These are phyloP conservation scores for Crotalus helleri DNA, from an alignment of 2,113 vertebrate species.

Conservation along the genomic window DNA sequence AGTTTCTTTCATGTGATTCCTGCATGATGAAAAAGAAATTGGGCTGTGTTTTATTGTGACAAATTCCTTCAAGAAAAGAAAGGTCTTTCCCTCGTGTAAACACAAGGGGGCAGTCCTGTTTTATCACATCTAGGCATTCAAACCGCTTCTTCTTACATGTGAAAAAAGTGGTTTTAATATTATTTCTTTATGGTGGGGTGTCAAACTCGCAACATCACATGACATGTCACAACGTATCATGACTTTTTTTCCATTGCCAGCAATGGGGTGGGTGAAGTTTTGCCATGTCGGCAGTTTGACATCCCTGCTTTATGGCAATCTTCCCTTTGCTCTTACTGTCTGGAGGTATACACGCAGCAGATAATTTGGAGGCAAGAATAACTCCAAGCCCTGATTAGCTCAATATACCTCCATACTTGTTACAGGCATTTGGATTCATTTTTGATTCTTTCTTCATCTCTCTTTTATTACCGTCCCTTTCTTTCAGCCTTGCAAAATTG, in stretches of 20 bases:
- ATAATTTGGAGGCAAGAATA: neutral
- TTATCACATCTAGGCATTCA: neutral
- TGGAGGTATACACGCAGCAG: neutral
- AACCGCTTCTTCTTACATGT: neutral
- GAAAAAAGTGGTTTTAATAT: accelerated
- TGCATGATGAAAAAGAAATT: neutral
- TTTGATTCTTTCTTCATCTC: neutral
- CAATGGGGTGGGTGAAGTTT: no score
- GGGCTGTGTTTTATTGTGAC: neutral
- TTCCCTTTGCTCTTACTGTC: neutral
- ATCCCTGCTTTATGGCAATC: neutral
- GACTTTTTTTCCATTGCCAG: no score
- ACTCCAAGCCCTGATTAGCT: neutral
- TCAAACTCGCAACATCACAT: no score
- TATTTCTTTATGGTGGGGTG: neutral
- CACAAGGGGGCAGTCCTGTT: slow-evolving; percentile 57
- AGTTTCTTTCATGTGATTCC: neutral
- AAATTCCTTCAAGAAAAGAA: neutral
- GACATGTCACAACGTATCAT: no score
- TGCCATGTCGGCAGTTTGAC: no score
- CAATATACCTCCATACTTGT: neutral
- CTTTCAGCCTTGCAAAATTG: slow-evolving; percentile 71
- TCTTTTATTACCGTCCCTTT: neutral
- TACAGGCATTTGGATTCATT: neutral
- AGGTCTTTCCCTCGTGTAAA: neutral